These are phyloP conservation scores for Ceyx melanurus DNA, from an alignment of 2,113 vertebrate species.

Conservation along the genomic window DNA sequence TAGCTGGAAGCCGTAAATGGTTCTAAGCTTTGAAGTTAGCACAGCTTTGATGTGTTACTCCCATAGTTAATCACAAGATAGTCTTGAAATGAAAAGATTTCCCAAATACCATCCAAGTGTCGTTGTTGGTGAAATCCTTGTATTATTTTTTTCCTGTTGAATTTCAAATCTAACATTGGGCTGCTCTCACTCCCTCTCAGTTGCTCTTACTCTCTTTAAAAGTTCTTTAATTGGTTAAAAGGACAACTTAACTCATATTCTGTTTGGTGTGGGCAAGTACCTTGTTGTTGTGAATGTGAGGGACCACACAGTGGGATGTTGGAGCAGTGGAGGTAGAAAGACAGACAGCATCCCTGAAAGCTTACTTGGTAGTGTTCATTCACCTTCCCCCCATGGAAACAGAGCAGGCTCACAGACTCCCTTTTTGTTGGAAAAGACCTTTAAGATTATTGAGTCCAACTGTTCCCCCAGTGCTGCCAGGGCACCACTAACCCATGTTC, in stretches of 20 bases:
- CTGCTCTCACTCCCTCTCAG: not conserved
- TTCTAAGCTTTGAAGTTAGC: conserved; percentile 79
- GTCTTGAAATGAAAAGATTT: conserved; percentile 73
- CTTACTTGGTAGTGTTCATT: not conserved
- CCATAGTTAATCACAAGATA: conserved; percentile 73
- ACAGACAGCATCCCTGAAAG: not conserved
- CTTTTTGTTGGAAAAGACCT: not conserved
- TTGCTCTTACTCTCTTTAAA: not conserved
- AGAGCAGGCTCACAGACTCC: not conserved
- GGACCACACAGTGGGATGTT: not conserved
- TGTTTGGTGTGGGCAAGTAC: not conserved
- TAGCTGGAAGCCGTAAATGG: conserved; percentile 73
- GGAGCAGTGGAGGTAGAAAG: not conserved
- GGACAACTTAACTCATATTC: not conserved
- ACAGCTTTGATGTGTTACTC: conserved; percentile 79
- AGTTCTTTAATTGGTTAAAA: conserved; percentile 37
- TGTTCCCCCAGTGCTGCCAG: too few relatives aligned
- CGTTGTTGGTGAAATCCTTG: conserved; percentile 59
- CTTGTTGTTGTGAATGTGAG: not conserved
- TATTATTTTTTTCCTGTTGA: conserved; percentile 4
- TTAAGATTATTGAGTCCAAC: not conserved
- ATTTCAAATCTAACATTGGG: conserved; percentile 35
- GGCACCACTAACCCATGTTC: too few relatives aligned
- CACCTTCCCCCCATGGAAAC: not conserved
- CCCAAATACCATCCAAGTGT: conserved; percentile 64